Percentiles rank a stretch among this genome's conserved stretches.
phyloP scores from a whole-genome alignment of 2,113 vertebrate genomes.

The Zootoca vivipara region DNA sequence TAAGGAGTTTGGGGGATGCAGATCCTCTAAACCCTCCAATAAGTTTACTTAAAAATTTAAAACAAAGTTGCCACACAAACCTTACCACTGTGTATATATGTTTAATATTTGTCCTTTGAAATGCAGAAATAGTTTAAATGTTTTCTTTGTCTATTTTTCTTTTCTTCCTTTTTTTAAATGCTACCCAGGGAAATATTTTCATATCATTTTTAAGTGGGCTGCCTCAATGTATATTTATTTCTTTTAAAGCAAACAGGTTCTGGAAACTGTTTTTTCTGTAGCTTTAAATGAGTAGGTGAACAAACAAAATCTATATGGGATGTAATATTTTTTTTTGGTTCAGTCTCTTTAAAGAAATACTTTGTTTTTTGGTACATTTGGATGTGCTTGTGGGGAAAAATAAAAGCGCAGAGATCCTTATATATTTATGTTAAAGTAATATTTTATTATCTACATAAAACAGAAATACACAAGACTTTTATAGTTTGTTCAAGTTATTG shows the following conservation, averaged over 20 bases:
- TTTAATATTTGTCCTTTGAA: slow-evolving; percentile 91
- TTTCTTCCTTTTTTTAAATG: slow-evolving; percentile 71
- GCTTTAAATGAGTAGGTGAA: slow-evolving; percentile 91
- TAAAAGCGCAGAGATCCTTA: slow-evolving; percentile 91
- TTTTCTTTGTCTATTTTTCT: slow-evolving; percentile 88
- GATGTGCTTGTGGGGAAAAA: slow-evolving; percentile 93
- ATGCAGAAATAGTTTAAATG: slow-evolving; percentile 89
- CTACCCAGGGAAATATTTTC: slow-evolving; percentile 92
- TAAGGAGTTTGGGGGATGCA: slow-evolving; percentile 64
- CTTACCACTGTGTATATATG: slow-evolving; percentile 88
- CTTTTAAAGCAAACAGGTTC: slow-evolving; percentile 85
- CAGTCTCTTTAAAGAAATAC: slow-evolving; percentile 83
- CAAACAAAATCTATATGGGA: slow-evolving; percentile 90
- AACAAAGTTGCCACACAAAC: slow-evolving; percentile 82
- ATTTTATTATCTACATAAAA: slow-evolving; percentile 97
- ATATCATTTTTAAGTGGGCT: slow-evolving; percentile 85
- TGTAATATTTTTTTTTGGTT: slow-evolving; percentile 79
- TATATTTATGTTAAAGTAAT: slow-evolving; percentile 93
- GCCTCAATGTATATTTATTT: slow-evolving; percentile 91
- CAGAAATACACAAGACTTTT: slow-evolving; percentile 95
- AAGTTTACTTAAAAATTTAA: slow-evolving; percentile 68
- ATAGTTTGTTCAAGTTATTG: slow-evolving; percentile 95
- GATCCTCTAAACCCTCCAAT: slow-evolving; percentile 68
- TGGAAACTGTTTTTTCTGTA: slow-evolving; percentile 89
- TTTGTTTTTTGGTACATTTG: slow-evolving; percentile 92